A percentile compares a stretch with the other conserved stretches of the same genome.
phyloP scores from a whole-genome alignment of 1,140 invertebrate species.

The Brachionus plicatilis region DNA sequence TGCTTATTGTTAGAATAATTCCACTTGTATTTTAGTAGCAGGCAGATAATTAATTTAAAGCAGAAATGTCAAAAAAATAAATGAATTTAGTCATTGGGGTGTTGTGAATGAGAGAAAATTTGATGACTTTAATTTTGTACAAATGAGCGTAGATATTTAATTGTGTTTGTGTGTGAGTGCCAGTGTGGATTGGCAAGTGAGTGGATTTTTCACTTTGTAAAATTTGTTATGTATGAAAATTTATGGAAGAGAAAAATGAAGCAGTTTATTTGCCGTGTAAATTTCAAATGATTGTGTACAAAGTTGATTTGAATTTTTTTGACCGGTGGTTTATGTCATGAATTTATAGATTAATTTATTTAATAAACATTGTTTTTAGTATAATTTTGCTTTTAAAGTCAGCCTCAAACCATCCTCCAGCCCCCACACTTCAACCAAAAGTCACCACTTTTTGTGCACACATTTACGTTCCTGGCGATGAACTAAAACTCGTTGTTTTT shows the following conservation, averaged over 20 bases:
- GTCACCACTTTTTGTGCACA: too few relatives aligned
- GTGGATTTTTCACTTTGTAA: not conserved
- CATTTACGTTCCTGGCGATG: too few relatives aligned
- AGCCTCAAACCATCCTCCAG: too few relatives aligned
- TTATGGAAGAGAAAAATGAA: not conserved
- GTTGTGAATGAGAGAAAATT: not conserved
- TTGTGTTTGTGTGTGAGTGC: not conserved
- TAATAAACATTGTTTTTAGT: slow-evolving; percentile 15
- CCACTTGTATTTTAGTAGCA: not conserved
- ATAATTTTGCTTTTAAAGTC: not conserved
- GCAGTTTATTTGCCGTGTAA: not conserved
- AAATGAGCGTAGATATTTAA: not conserved
- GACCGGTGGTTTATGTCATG: not conserved
- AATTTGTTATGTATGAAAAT: not conserved
- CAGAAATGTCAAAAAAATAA: not conserved
- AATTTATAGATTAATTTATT: not conserved
- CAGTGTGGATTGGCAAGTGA: not conserved
- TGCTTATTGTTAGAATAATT: not conserved
- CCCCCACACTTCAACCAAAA: too few relatives aligned
- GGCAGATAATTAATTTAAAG: not conserved
- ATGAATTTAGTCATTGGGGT: not conserved
- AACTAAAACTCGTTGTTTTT: too few relatives aligned
- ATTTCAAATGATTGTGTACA: not conserved
- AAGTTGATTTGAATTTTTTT: not conserved
- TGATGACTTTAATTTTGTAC: not conserved